Evolutionary conservation across 2,797 vertebrate genomes (phyloP), one percentile per base, ranked within the genome.

Genomic region (Syngnathus acus): DNA sequence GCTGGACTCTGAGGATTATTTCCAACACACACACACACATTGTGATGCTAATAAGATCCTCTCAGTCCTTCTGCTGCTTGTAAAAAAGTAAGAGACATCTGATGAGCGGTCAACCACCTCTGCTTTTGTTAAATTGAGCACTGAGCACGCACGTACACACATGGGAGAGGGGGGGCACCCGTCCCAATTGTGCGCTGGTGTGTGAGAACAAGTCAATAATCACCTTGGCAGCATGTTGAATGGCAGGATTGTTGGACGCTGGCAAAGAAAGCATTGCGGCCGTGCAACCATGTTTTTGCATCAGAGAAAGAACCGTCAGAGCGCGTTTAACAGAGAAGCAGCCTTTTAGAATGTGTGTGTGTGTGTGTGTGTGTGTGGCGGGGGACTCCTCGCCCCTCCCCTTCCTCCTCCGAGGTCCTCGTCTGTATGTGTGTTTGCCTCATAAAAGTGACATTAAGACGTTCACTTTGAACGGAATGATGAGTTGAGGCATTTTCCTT

Each of bases 191-290:
- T 84, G 55, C 51, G 0, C 38, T 62, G 16, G 57, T 80, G 70
- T 75, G 82, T 88, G 84, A 83, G 81, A 80, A 85, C 87, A 80
- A 79, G 87, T 88, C 88, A 88, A 89, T 88, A 87, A 88, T 87
- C 68, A 79, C 74, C 38, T 79, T 79, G 87, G 88, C 87, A 78
- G 82, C 50, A 74, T 70, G 76, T 75, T 74, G 80, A 70, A 83
- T 78, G 72, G 40, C n/a, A 14, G 11, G 40, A 62, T 43, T 43
- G 40, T 26, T 8, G 4, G 3, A 21, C 16, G 17, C 32, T 4
- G 14, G 16, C 38, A 58, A 17, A 38, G 21, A 32, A 62, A 21
- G 40, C 40, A n/a, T 10, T 3, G 39, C n/a, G 17, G 19, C 39
- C 55, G 32, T 19, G 7, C 16, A 38, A 42, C 19, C 38, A 5